A percentile compares a stretch with the other conserved stretches of the same genome.
These are phyloP conservation scores for Pleuronectes platessa DNA, from an alignment of 2,113 vertebrate genomes.

Conservation along the genomic window DNA sequence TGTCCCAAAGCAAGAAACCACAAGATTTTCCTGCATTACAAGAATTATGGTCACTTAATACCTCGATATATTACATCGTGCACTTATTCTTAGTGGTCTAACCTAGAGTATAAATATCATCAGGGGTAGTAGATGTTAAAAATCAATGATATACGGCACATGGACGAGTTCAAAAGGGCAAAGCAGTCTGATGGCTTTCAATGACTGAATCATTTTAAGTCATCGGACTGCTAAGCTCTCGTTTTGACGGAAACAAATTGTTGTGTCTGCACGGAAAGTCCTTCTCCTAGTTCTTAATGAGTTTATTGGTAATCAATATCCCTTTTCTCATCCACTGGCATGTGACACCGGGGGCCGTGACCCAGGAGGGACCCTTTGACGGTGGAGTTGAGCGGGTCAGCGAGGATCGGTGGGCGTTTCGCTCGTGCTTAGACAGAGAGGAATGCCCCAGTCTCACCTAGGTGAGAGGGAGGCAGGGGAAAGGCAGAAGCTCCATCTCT, in stretches of 20 bases:
- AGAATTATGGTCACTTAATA: conserved; percentile 17
- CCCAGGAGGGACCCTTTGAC: conserved; percentile 37
- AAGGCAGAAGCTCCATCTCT: background rate
- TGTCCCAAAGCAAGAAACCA: conserved; percentile 21
- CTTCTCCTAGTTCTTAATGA: conserved; percentile 62
- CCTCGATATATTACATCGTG: background rate
- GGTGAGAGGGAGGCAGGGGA: conserved; percentile 35
- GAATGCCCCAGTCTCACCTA: conserved; percentile 37
- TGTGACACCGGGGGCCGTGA: conserved; percentile 52
- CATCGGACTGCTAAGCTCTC: conserved; percentile 45
- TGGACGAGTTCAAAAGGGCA: conserved; percentile 38
- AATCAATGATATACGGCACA: background rate
- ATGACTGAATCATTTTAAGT: conserved; percentile 5
- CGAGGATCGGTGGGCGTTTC: conserved; percentile 13
- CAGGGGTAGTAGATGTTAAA: conserved; percentile 1
- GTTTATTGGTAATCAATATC: conserved; percentile 73
- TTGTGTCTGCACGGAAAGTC: conserved; percentile 44
- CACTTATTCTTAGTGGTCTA: background rate
- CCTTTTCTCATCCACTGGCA: conserved; percentile 42
- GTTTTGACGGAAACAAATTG: conserved; percentile 64
- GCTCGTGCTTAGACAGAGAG: conserved; percentile 36
- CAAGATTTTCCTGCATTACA: conserved; percentile 11
- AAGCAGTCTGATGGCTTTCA: too few relatives aligned
- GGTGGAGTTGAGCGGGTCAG: conserved; percentile 41
- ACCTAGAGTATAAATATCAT: background rate